Evolutionary conservation across 1,140 invertebrate species (phyloP), one percentile per base, ranked within the genome.

Genomic region (Diabrotica virgifera): DNA sequence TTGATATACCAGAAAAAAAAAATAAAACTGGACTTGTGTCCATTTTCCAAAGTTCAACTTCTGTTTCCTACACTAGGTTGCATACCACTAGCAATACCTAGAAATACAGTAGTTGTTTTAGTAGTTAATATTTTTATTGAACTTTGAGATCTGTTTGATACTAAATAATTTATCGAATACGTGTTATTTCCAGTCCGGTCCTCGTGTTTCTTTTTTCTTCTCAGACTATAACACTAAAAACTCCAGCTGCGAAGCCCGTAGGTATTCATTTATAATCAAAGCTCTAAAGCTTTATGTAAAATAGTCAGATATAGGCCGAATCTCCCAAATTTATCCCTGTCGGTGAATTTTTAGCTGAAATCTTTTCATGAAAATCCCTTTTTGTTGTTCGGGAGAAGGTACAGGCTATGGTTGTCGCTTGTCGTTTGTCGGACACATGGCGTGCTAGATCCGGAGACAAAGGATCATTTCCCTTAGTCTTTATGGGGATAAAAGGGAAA

Each of bases 241-340:
- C 40, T 46, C 40, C 40, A 46, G 40, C 40, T 46, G 40, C 40
- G 40, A 46, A 46, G n/a, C 40, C 40, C 40, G 40, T 46, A 8
- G 40, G 40, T 46, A 46, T 46, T 46, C 40, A 46, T 46, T 46
- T 46, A 46, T 46, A 46, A 46, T 46, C 40, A 46, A 46, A 46
- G 40, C 40, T 46, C n/a, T 46, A 46, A 46, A 46, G 40, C 40
- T 46, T 46, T 46, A 46, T 46, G 40, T 46, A 46, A 46, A 46
- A 46, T 46, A 46, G 40, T 46, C 40, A 10, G 40, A 46, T 46
- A 46, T 46, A 46, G 40, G 40, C 40, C 40, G 40, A 46, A 46
- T 46, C 40, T 46, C 40, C 40, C 40, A 46, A 46, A 46, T 46
- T 46, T 46, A 46, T 46, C 40, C 40, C 40, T 46, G 40, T 46